Conservation (phyloP, 2,113 vertebrate genomes). For the Axis porcinus region DNA sequence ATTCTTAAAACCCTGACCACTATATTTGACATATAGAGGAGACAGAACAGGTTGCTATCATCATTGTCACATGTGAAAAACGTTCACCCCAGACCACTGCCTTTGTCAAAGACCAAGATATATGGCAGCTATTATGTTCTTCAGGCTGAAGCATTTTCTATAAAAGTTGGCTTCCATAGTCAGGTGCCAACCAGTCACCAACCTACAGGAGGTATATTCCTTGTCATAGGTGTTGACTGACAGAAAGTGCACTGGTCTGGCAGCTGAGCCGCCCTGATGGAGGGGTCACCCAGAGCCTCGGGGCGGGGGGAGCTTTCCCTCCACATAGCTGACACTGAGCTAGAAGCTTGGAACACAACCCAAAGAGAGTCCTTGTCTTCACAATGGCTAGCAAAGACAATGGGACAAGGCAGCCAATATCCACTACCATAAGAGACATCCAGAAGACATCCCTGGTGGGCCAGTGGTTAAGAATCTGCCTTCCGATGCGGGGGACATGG, state of each 20-base stretch:
- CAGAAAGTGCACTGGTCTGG: not conserved
- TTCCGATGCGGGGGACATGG: fast-evolving
- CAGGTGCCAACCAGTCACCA: not conserved
- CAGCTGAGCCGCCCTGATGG: too few relatives aligned
- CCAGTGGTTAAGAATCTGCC: not conserved
- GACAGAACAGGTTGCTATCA: not conserved
- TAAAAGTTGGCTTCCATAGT: not conserved
- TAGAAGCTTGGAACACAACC: not conserved
- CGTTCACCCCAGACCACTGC: not conserved
- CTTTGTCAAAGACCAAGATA: not conserved
- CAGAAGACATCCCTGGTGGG: not conserved
- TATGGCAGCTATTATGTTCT: not conserved
- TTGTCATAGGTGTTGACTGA: not conserved
- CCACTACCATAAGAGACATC: not conserved
- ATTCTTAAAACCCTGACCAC: not conserved
- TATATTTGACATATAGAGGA: not conserved
- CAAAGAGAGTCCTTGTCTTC: not conserved
- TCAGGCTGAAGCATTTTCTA: not conserved
- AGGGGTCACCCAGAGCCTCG: not conserved
- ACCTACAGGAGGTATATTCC: not conserved
- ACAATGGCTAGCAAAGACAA: not conserved
- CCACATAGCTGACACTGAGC: not conserved
- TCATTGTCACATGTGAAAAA: not conserved
- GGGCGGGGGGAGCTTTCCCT: not conserved
- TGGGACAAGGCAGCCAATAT: not conserved